These are phyloP conservation scores for Drosophila funebris DNA, from an alignment of 1,140 invertebrate species.

Conservation along the genomic window DNA sequence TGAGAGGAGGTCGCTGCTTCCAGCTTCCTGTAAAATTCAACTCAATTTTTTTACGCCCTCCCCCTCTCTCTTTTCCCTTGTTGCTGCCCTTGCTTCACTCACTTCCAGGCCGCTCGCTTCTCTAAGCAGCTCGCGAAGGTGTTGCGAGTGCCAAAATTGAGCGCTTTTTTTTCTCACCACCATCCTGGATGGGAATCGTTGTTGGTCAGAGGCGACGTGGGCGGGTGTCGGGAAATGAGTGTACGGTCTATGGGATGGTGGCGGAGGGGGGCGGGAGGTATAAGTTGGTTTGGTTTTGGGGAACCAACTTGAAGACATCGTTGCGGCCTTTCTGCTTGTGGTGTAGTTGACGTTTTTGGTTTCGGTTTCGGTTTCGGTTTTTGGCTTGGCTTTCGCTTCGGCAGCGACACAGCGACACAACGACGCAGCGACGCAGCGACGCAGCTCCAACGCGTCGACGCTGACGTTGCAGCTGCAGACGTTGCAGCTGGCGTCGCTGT, in stretches of 20 bases:
- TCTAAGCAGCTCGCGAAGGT: slow-evolving; percentile 52
- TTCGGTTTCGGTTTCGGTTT: slow-evolving; percentile 67
- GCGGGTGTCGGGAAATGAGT: neutral
- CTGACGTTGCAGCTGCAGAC: slow-evolving; percentile 2
- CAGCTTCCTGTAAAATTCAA: slow-evolving; percentile 30
- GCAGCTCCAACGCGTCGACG: slow-evolving; percentile 1
- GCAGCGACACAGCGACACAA: neutral
- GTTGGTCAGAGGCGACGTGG: neutral
- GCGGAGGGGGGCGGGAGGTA: neutral
- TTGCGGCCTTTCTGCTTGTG: slow-evolving; percentile 81
- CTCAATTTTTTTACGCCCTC: slow-evolving; percentile 28
- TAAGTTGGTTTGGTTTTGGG: neutral
- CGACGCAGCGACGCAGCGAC: neutral
- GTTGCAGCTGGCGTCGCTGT: slow-evolving; percentile 14
- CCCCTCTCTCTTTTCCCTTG: neutral
- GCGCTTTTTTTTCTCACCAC: slow-evolving; percentile 64
- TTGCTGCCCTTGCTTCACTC: neutral
- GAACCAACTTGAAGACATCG: slow-evolving; percentile 73
- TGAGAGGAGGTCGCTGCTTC: neutral
- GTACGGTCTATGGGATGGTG: too few species aligned
- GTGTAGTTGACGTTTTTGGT: slow-evolving; percentile 82
- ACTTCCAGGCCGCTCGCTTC: slow-evolving; percentile 3
- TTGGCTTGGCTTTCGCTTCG: slow-evolving; percentile 58
- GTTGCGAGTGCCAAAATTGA: slow-evolving; percentile 65
- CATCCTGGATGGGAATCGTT: neutral